phyloP scores from a whole-genome alignment of 2,888 invertebrate species.

The Cybosia mesomella region DNA sequence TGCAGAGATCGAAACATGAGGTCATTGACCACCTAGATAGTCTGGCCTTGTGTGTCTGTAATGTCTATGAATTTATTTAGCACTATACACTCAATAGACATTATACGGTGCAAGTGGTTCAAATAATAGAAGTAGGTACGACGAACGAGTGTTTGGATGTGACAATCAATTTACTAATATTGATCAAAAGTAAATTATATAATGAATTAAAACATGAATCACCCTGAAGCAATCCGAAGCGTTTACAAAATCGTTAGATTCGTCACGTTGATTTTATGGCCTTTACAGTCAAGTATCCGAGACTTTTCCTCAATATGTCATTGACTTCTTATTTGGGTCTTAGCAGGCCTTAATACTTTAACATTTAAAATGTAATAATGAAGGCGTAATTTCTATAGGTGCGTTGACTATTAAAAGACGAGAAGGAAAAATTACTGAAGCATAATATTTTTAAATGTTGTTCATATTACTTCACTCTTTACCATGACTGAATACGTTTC shows the following conservation, averaged over 20 bases:
- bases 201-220: conserved; percentile 44
- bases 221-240: conserved; percentile 50
- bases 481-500: background rate
- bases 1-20: conserved; percentile 65
- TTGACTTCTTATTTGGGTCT: conserved; percentile 64
- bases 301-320: conserved; percentile 79
- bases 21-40: conserved; percentile 73
- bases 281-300: conserved; percentile 62
- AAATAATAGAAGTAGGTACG: conserved; percentile 29
- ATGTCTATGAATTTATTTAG: conserved; percentile 64
- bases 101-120: conserved; percentile 20
- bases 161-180: conserved; percentile 15
- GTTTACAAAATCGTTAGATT: conserved; percentile 63
- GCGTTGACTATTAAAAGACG: background rate
- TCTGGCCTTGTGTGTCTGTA: conserved; percentile 71
- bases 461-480: background rate
- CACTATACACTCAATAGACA: conserved; percentile 37
- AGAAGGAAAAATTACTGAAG: background rate
- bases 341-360: conserved; percentile 47
- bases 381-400: background rate
- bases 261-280: conserved; percentile 71
- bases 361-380: conserved; percentile 10
- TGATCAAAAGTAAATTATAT: conserved; percentile 46
- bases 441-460: background rate
- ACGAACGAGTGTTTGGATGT: conserved; percentile 30